Evolutionary conservation across 2,113 vertebrate genomes (phyloP), one percentile per base, ranked within the genome.

Genomic region (Antennarius striatus): DNA sequence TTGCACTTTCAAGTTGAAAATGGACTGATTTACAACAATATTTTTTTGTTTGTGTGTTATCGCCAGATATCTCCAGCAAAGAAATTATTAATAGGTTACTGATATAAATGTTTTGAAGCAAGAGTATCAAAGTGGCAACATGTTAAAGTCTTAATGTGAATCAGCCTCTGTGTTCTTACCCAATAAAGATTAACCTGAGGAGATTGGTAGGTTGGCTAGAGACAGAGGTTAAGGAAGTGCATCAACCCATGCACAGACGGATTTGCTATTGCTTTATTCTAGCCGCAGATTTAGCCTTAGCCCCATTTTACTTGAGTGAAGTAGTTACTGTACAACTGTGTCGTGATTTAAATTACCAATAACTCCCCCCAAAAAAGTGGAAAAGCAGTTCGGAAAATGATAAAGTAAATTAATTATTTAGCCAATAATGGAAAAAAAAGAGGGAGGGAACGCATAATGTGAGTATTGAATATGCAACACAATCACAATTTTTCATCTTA

Each of bases 141-240:
- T 6, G 42, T 75, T 62, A 59, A 22, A 56, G 55, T 46, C 60
- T 75, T 73, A 30, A 36, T 48, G 59, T 52, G 11, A 30, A 57
- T 30, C 55, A 56, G 3, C 61, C 46, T 75, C 28, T 60, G 59
- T 17, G 50, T 55, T 73, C 43, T 52, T 61, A 68, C 40, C 56
- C 15, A 76, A 49, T 73, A 75, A 81, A 84, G 75, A 86, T 87
- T 71, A 77, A 68, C 58, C 52, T 42, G 53, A 70, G 45, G 39
- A 75, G 59, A 71, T 22, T 69, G 52, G 71, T 53, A 15, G 43
- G 30, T 56, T 56, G 40, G 43, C 56, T 39, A 51, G 46, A 57
- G 53, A 22, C 32, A 58, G 51, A 49, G 53, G 69, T 62, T 58
- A 75, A 65, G 40, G 39, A 51, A 70, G 51, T 52, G 51, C 50